Evolutionary conservation across 2,797 vertebrate species (phyloP).

Genomic region (Gobio occitaniae): DNA sequence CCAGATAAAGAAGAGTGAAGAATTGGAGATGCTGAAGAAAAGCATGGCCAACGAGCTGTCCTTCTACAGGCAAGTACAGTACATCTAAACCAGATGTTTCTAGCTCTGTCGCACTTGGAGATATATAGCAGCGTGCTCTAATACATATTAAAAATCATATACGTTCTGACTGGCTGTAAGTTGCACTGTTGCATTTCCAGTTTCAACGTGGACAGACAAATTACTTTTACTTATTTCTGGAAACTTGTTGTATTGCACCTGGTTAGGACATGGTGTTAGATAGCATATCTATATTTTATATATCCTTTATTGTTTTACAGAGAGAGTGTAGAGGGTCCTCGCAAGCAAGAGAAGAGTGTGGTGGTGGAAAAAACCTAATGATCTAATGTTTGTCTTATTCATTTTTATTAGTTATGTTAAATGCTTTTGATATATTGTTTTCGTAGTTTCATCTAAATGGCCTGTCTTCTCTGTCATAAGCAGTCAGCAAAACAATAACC

Average conservation of each 20-base stretch:
- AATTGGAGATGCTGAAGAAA: constrained; percentile 84
- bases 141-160: background rate
- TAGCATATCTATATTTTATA: background rate
- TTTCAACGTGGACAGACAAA: background rate
- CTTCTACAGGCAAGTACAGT: constrained; percentile 82
- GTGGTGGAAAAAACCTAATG: constrained; percentile 66
- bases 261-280: background rate
- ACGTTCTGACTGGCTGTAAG: background rate
- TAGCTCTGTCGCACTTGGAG: background rate
- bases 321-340: constrained; percentile 61
- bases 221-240: background rate
- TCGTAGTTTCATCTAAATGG: background rate
- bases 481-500: background rate
- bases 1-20: constrained; percentile 88
- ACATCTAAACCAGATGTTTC: background rate
- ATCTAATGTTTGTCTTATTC: background rate
- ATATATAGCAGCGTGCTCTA: background rate
- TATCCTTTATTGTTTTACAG: constrained; percentile 61
- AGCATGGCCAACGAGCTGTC: constrained; percentile 82
- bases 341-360: constrained; percentile 26
- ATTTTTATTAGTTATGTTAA: constrained; percentile 10
- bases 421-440: constrained; percentile 10
- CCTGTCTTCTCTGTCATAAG: constrained; percentile 11
- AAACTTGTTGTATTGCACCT: background rate
- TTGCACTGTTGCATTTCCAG: background rate